phyloP scores from a whole-genome alignment of 2,797 vertebrate species.

The Paramormyrops hopkinsi region DNA sequence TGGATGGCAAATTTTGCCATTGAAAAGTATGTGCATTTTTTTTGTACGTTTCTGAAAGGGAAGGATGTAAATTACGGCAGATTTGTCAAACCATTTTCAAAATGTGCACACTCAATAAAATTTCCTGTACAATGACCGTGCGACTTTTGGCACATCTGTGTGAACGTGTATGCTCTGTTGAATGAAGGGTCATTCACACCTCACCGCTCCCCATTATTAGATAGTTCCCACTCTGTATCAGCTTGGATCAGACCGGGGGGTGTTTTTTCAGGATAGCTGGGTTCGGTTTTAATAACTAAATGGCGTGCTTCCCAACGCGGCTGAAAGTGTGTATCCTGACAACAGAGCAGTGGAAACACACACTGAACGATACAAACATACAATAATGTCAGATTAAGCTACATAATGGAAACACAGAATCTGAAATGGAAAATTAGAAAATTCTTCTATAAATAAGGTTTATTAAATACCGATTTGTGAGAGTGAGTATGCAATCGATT shows the following conservation, averaged over 20 bases:
- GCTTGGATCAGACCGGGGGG: not conserved
- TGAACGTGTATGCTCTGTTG: not conserved
- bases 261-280: not conserved
- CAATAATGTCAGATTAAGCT: not conserved
- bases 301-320: not conserved
- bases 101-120: conserved; percentile 10
- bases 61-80: not conserved
- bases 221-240: not conserved
- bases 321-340: not conserved
- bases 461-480: not conserved
- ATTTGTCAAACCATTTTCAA: conserved; percentile 4
- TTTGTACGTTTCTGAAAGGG: conserved; percentile 2
- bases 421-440: not conserved
- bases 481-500: not conserved
- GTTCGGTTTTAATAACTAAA: not conserved
- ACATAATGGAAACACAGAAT: not conserved
- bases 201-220: not conserved
- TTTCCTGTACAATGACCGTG: not conserved
- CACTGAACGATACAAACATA: not conserved
- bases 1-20: conserved; percentile 12
- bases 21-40: conserved; percentile 9
- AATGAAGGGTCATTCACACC: not conserved
- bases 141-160: not conserved
- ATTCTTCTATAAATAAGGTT: not conserved
- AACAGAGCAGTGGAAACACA: not conserved